Evolutionary conservation across 1,140 invertebrate genomes (phyloP).

Genomic region (Psix sp.): DNA sequence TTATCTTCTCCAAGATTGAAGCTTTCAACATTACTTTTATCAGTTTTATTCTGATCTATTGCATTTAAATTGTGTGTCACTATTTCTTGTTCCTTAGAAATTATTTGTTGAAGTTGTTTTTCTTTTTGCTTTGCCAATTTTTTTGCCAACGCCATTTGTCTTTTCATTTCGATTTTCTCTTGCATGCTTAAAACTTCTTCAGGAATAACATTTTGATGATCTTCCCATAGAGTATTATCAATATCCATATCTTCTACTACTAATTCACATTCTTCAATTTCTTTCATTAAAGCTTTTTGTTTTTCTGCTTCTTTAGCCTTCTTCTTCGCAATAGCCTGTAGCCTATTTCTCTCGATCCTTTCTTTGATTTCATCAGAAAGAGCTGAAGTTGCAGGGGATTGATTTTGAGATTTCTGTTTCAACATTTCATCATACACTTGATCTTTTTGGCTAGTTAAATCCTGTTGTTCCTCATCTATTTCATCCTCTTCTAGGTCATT

Average conservation of each 20-base stretch:
- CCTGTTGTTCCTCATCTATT: constrained; percentile 42
- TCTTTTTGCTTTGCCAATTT: constrained; percentile 32
- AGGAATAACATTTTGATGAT: not conserved
- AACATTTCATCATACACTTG: constrained; percentile 78
- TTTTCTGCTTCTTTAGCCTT: constrained; percentile 45
- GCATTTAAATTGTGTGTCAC: not conserved
- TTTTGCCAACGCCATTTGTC: constrained; percentile 26
- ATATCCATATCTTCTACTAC: not conserved
- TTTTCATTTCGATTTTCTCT: constrained; percentile 40
- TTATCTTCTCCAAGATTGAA: too few relatives aligned
- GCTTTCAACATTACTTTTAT: too few relatives aligned
- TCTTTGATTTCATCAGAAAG: constrained; percentile 63
- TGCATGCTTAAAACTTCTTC: constrained; percentile 15
- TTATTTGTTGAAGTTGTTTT: too few relatives aligned
- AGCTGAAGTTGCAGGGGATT: constrained; percentile 7
- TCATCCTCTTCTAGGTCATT: constrained; percentile 64
- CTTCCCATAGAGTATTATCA: constrained; percentile 1
- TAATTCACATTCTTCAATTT: not conserved
- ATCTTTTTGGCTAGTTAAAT: constrained; percentile 36
- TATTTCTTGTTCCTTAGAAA: constrained; percentile 7
- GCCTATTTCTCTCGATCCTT: constrained; percentile 64
- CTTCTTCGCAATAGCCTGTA: constrained; percentile 63
- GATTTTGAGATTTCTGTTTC: constrained; percentile 12
- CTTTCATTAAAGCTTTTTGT: constrained; percentile 19
- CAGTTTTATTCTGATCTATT: not conserved